Conservation (phyloP, 1,140 invertebrate species). For the Macrocentrus cingulum region DNA sequence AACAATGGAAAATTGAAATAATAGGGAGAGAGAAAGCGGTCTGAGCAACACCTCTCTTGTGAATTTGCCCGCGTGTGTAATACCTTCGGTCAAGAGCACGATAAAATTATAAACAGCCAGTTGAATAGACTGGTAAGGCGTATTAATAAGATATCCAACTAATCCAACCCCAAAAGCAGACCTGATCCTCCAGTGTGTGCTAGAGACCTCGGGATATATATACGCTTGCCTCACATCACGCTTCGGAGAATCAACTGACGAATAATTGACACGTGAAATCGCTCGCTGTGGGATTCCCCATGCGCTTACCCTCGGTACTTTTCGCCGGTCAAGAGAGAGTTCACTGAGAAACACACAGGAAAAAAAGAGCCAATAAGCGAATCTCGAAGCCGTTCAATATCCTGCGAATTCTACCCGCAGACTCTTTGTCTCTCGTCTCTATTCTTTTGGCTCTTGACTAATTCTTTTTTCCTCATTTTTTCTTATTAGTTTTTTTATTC, state of each 20-base stretch:
- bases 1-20: conserved; percentile 41
- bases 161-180: too few species aligned
- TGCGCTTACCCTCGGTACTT: neutral
- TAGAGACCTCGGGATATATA: neutral
- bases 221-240: too few species aligned
- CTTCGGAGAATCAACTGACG: conserved; percentile 16
- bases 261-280: conserved; percentile 25
- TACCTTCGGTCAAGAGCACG: conserved; percentile 18
- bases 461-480: neutral
- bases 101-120: too few species aligned
- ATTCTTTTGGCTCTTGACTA: neutral
- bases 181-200: too few species aligned
- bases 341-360: conserved; percentile 4
- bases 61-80: conserved; percentile 21
- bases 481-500: neutral
- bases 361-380: conserved; percentile 18
- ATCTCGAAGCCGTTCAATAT: conserved; percentile 15
- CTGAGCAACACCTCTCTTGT: neutral
- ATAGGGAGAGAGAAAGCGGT: conserved; percentile 27
- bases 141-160: too few species aligned
- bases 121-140: too few species aligned
- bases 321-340: neutral
- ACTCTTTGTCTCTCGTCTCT: neutral
- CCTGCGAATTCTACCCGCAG: conserved; percentile 1
- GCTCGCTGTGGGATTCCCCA: neutral